phyloP scores from a whole-genome alignment of 2,888 invertebrate genomes.

The Drosophila barbarae region DNA sequence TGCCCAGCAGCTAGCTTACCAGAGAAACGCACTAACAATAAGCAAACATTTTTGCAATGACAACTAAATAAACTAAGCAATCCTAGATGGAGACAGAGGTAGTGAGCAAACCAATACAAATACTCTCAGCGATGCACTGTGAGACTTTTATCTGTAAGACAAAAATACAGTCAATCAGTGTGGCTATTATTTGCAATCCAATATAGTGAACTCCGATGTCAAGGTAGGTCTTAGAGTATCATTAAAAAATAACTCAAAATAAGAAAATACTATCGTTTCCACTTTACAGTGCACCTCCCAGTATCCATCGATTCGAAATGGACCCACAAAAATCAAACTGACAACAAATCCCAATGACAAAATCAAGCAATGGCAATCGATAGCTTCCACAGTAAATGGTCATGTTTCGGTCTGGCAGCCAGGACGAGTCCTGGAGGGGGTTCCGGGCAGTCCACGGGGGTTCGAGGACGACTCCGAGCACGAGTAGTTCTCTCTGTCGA shows the following conservation, averaged over 20 bases:
- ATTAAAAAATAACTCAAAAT: not conserved
- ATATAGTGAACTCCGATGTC: too few species aligned
- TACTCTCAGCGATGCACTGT: slow-evolving; percentile 25
- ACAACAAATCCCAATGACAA: slow-evolving; percentile 74
- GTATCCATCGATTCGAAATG: slow-evolving; percentile 22
- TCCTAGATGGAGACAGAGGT: slow-evolving; percentile 10
- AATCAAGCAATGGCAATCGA: slow-evolving; percentile 75
- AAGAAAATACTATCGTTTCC: not conserved
- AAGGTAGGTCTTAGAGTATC: too few species aligned
- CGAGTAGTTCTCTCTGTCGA: slow-evolving; percentile 56
- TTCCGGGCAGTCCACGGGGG: slow-evolving; percentile 5
- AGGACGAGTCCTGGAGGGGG: slow-evolving; percentile 8
- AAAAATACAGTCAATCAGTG: not conserved
- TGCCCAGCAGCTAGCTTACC: slow-evolving; percentile 24
- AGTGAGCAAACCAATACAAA: slow-evolving; percentile 40
- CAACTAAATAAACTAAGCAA: slow-evolving; percentile 66
- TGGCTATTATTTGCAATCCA: not conserved
- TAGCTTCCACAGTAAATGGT: slow-evolving; percentile 63
- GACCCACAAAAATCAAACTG: slow-evolving; percentile 65
- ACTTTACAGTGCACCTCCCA: slow-evolving; percentile 8
- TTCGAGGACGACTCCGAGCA: slow-evolving; percentile 31
- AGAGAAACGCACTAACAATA: slow-evolving; percentile 53
- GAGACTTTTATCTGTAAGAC: not conserved
- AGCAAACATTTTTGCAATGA: slow-evolving; percentile 62
- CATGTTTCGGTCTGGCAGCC: slow-evolving; percentile 71